These are phyloP conservation scores for Melanerpes formicivorus DNA, from an alignment of 2,113 vertebrate species.

Conservation along the genomic window DNA sequence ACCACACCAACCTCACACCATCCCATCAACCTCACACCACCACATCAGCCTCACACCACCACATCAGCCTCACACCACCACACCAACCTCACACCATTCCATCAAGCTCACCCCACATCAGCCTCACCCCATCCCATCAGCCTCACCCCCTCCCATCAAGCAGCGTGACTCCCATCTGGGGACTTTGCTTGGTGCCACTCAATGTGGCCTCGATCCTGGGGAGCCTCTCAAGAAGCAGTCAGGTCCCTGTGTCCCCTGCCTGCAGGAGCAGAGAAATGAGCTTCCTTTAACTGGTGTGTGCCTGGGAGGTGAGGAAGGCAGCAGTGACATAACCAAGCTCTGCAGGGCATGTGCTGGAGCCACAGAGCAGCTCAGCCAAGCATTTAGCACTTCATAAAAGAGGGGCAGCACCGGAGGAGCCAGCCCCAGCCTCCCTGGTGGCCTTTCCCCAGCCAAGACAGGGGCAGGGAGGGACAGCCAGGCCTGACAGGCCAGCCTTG, in stretches of 20 bases:
- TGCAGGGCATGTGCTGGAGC: rapidly evolving
- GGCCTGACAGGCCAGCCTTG: rapidly evolving
- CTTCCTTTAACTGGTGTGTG: rapidly evolving
- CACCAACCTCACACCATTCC: too few species aligned
- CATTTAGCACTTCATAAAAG: slow-evolving; percentile 35
- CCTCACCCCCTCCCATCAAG: too few species aligned
- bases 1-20: too few species aligned
- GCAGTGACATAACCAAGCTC: neutral
- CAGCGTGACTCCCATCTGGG: rapidly evolving
- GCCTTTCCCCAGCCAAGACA: neutral
- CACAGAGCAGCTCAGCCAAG: rapidly evolving
- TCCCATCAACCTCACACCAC: too few species aligned
- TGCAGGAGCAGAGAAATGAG: neutral
- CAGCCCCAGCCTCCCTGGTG: rapidly evolving
- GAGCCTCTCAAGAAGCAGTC: neutral
- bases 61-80: too few species aligned
- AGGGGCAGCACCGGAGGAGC: rapidly evolving
- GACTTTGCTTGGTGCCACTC: neutral
- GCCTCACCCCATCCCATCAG: too few species aligned
- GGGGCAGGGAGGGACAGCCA: neutral
- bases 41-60: too few species aligned
- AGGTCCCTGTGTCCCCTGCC: rapidly evolving
- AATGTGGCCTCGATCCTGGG: rapidly evolving
- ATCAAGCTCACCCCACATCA: too few species aligned
- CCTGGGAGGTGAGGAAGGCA: neutral